Conservation (phyloP, 2,888 invertebrate genomes). For the Eupithecia subfuscata region DNA sequence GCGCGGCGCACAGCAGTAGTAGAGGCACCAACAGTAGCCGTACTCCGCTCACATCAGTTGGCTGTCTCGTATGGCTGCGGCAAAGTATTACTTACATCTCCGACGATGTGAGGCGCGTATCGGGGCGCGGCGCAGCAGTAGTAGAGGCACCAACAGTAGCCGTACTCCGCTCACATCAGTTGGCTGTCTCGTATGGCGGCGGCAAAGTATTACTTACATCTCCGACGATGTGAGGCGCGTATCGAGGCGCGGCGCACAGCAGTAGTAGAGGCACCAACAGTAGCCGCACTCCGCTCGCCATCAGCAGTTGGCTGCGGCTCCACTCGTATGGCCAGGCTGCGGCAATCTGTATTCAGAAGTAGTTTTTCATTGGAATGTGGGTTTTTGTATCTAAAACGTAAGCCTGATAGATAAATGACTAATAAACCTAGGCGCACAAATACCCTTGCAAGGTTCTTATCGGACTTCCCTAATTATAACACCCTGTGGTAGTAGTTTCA, state of each 20-base stretch:
- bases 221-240: slow-evolving; percentile 88
- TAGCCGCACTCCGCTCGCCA: slow-evolving; percentile 89
- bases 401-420: neutral
- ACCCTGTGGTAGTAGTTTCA: neutral
- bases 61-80: slow-evolving; percentile 87
- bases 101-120: slow-evolving; percentile 88
- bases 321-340: slow-evolving; percentile 93
- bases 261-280: slow-evolving; percentile 92
- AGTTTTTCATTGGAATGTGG: neutral
- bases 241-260: slow-evolving; percentile 91
- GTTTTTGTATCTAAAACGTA: neutral
- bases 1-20: slow-evolving; percentile 91
- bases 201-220: slow-evolving; percentile 79
- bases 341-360: slow-evolving; percentile 82
- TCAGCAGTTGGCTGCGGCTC: slow-evolving; percentile 90
- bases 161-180: slow-evolving; percentile 87
- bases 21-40: slow-evolving; percentile 91
- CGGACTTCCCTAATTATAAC: neutral
- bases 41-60: slow-evolving; percentile 85
- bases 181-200: slow-evolving; percentile 88
- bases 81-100: slow-evolving; percentile 64
- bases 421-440: neutral
- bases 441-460: neutral
- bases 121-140: slow-evolving; percentile 92
- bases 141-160: slow-evolving; percentile 90